Base-by-base conservation (phyloP, 2,113 vertebrate species). In the Cebidichthys violaceus region DNA sequence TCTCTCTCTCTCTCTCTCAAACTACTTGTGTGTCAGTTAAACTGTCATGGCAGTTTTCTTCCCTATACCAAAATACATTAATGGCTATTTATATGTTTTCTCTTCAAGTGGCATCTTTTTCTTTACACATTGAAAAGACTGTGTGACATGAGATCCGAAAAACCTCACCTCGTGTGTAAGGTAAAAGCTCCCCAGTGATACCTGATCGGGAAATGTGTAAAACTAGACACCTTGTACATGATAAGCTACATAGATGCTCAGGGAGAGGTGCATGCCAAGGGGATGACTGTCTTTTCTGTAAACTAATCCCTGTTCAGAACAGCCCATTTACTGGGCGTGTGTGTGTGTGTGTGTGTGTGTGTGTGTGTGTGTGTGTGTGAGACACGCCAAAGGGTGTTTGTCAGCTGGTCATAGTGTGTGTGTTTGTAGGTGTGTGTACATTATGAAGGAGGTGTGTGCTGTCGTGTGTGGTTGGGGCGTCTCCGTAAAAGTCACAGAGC, bases 161-260 rank as follows among this genome's bases (percentile, higher is more conserved):
- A 84, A 52, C 71, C 65, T 68, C 71, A 47, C 72, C 80, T 35
- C 70, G 62, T 68, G 73, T 75, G 13, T 72, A 70, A 50, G 79
- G 83, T 77, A 83, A 86, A 77, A 67, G 67, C 43, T 79, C 74
- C 52, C 65, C 78, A 82, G 54, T 87, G 89, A 89, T 77, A 94
- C 83, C 64, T 54, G 87, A 94, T 88, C 70, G 14, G 59, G 66
- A 93, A 87, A 84, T 85, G 81, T 90, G 87, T 92, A 89, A 89
- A 92, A 90, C 71, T 59, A 77, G 83, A 86, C 64, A 74, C 70
- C 77, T 79, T 88, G 10, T 31, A 59, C 59, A 71, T 65, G 59
- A 75, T 83, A 77, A 77, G 67, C 8, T 61, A 72, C 66, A 87
- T 75, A 75, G 50, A 86, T 83, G 22, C 31, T 43, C 31, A 47